phyloP scores from a whole-genome alignment of 2,797 vertebrate genomes.

The Malurus leucopterus region DNA sequence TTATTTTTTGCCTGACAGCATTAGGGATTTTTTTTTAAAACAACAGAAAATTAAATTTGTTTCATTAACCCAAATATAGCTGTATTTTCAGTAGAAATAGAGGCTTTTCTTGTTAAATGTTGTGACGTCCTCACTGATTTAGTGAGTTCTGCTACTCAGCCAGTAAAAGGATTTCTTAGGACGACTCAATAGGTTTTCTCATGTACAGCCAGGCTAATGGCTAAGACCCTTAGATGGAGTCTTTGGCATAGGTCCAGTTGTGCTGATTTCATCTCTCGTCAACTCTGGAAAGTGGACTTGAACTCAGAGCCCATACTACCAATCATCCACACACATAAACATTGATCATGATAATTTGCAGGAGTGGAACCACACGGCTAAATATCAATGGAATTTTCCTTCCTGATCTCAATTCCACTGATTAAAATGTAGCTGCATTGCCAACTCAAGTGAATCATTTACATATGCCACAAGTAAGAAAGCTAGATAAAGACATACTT shows the following conservation, averaged over 20 bases:
- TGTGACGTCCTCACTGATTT: neutral
- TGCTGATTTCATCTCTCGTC: neutral
- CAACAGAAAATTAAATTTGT: constrained; percentile 12
- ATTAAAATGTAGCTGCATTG: neutral
- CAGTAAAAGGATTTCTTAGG: neutral
- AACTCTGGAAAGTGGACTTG: constrained; percentile 1
- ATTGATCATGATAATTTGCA: neutral
- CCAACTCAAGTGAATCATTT: neutral
- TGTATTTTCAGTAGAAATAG: constrained; percentile 7
- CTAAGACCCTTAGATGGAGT: constrained; percentile 27
- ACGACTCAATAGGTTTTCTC: neutral
- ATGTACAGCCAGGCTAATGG: neutral
- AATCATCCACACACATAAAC: constrained; percentile 1
- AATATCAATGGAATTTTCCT: constrained; percentile 13
- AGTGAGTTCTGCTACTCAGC: neutral
- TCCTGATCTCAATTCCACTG: neutral
- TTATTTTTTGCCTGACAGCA: neutral
- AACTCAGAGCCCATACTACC: constrained; percentile 2
- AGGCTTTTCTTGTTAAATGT: neutral
- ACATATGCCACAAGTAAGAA: neutral
- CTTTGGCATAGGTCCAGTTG: neutral
- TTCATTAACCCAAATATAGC: constrained; percentile 22
- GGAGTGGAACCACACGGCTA: neutral
- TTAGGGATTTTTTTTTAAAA: neutral
- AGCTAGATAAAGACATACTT: neutral